A percentile compares a stretch with the other conserved stretches of the same genome.
phyloP scores from a whole-genome alignment of 2,113 vertebrate genomes.

The Myrmecophaga tridactyla region DNA sequence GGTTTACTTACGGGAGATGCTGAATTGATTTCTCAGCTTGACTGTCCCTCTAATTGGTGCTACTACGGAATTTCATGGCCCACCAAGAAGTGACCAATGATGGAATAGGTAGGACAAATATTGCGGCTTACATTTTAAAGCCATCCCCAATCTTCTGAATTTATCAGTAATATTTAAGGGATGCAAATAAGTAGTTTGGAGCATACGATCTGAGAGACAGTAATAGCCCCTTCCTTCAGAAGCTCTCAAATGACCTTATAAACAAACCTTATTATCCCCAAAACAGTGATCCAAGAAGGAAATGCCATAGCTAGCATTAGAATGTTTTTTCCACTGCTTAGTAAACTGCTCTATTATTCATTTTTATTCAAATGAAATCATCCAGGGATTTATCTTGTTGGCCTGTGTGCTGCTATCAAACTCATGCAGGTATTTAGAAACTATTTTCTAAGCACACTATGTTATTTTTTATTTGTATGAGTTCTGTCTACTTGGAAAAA shows the following conservation, averaged over 20 bases:
- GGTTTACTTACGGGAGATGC: neutral
- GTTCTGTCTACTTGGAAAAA: neutral
- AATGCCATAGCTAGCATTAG: neutral
- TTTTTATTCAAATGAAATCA: slow-evolving; percentile 25
- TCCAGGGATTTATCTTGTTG: neutral
- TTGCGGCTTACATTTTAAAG: slow-evolving; percentile 25
- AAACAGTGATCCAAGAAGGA: neutral
- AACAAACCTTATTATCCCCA: neutral
- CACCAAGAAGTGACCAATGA: neutral
- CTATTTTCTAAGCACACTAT: neutral
- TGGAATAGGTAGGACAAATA: neutral
- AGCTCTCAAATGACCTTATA: slow-evolving; percentile 33
- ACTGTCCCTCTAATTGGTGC: neutral
- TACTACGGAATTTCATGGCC: neutral
- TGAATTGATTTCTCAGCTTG: neutral
- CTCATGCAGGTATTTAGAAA: neutral
- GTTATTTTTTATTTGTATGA: slow-evolving; percentile 18
- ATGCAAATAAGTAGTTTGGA: neutral
- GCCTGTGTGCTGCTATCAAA: neutral
- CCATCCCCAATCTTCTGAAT: slow-evolving; percentile 1
- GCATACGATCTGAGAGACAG: neutral
- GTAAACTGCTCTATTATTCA: neutral
- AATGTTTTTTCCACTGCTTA: slow-evolving; percentile 19
- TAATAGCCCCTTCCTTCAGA: neutral
- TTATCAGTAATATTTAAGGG: slow-evolving; percentile 27